Evolutionary conservation across 1,140 invertebrate genomes (phyloP).

Genomic region (Lineus longissimus): DNA sequence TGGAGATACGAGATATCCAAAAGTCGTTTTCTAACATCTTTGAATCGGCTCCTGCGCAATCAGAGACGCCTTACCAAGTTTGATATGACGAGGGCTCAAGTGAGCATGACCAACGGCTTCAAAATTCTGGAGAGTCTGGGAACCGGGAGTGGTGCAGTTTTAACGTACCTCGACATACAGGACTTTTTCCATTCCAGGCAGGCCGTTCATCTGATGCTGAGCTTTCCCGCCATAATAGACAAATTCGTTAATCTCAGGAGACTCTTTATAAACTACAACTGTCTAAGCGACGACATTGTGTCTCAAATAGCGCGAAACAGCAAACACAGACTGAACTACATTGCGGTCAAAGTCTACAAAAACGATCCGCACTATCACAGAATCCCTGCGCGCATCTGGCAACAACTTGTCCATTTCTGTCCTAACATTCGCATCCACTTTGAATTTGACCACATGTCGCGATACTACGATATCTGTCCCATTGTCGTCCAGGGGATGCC

Average conservation of each 20-base stretch:
- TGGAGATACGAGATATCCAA: not conserved
- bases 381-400: not conserved
- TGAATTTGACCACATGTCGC: conserved; percentile 3
- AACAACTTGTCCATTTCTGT: not conserved
- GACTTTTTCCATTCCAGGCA: conserved; percentile 1
- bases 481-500: not conserved
- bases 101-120: not conserved
- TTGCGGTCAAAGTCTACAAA: conserved; percentile 5
- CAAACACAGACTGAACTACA: not conserved
- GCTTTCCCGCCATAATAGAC: not conserved
- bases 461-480: not conserved
- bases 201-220: not conserved
- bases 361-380: conserved; percentile 8
- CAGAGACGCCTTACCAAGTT: not conserved
- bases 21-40: not conserved
- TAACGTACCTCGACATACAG: not conserved
- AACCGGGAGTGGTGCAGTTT: not conserved
- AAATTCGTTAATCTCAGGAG: not conserved
- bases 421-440: conserved; percentile 2
- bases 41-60: not conserved
- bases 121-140: no score
- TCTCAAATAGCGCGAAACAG: no score
- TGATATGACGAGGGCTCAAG: not conserved
- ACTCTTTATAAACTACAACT: conserved; percentile 5
- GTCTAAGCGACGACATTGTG: not conserved